These are phyloP conservation scores for Pyrochroa serraticornis DNA, from an alignment of 2,888 invertebrate species.

Conservation along the genomic window DNA sequence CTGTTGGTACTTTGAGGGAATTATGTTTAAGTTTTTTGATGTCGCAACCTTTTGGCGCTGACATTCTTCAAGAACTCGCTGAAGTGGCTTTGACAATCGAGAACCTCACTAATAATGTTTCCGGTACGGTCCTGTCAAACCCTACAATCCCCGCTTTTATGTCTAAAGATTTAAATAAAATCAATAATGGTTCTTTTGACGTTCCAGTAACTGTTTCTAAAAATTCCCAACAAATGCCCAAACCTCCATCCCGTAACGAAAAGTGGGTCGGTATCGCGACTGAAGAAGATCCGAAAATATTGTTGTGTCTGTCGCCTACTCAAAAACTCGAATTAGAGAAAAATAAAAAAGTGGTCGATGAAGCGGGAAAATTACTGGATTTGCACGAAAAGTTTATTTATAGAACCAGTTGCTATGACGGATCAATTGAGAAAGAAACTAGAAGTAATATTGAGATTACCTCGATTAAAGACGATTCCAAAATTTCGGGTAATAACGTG, in stretches of 20 bases:
- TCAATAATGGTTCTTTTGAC: conserved; percentile 30
- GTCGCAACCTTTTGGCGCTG: conserved; percentile 71
- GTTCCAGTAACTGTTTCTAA: conserved; percentile 28
- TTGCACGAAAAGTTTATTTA: conserved; percentile 74
- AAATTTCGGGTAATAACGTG: conserved; percentile 10
- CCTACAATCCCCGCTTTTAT: conserved; percentile 35
- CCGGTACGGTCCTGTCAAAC: conserved; percentile 31
- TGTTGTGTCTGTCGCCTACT: conserved; percentile 75
- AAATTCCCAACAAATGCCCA: too few relatives aligned
- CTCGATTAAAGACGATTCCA: conserved; percentile 25
- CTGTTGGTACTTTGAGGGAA: conserved; percentile 63
- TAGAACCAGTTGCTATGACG: conserved; percentile 58
- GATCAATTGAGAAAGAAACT: conserved; percentile 57
- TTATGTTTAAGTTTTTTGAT: conserved; percentile 70
- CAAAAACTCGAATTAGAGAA: conserved; percentile 68
- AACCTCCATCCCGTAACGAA: conserved; percentile 47
- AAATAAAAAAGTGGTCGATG: conserved; percentile 61
- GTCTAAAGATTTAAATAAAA: conserved; percentile 14
- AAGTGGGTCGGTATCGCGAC: conserved; percentile 70
- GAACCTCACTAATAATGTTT: conserved; percentile 37
- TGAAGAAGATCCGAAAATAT: conserved; percentile 64
- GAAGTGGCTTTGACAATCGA: conserved; percentile 63
- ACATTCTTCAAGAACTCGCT: conserved; percentile 72
- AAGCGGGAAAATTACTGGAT: conserved; percentile 69
- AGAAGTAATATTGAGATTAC: conserved; percentile 34